phyloP scores from a whole-genome alignment of 2,797 vertebrate genomes.

The Schizothorax lantsangensis region DNA sequence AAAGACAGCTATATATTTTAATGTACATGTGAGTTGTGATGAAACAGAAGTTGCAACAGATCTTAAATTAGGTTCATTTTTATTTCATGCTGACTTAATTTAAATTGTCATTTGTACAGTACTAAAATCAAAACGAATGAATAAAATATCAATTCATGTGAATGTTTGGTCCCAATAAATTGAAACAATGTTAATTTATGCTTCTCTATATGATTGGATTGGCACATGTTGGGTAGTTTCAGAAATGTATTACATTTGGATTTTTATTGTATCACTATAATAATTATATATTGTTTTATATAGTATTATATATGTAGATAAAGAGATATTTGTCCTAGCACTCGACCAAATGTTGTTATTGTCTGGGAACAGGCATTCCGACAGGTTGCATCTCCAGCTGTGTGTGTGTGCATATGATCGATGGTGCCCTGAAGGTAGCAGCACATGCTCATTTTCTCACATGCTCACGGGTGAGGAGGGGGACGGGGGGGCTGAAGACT shows the following conservation, averaged over 20 bases:
- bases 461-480: constrained; percentile 6
- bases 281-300: not conserved
- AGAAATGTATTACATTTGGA: not conserved
- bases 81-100: not conserved
- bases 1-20: not conserved
- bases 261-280: not conserved
- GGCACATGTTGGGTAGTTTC: not conserved
- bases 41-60: not conserved
- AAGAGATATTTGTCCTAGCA: not conserved
- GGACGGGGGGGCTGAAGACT: constrained; percentile 25
- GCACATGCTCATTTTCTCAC: constrained; percentile 50
- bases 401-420: not conserved
- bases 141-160: not conserved
- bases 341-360: constrained; percentile 33
- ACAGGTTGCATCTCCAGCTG: constrained; percentile 50
- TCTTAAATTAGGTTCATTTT: not conserved
- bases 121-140: not conserved
- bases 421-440: constrained; percentile 39
- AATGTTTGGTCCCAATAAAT: not conserved
- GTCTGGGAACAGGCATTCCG: constrained; percentile 41
- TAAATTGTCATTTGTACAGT: not conserved
- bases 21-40: not conserved
- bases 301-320: not conserved
- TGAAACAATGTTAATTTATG: not conserved
- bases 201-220: not conserved